phyloP scores from a whole-genome alignment of 2,797 vertebrate genomes.

The Petrocephalus schoutedeni region DNA sequence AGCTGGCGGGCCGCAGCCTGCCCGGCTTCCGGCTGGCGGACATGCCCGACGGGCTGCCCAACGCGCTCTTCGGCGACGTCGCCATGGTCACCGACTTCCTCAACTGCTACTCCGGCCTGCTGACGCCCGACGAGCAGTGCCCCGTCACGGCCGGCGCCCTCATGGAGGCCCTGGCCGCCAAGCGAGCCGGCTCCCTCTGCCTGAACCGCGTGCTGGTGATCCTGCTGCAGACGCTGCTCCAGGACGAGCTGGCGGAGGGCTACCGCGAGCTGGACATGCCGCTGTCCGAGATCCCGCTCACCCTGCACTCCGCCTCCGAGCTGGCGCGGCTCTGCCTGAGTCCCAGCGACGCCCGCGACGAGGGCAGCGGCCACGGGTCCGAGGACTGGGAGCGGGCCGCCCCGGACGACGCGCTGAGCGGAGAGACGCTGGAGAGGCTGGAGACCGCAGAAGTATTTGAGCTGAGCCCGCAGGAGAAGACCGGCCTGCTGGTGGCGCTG shows the following conservation, averaged over 20 bases:
- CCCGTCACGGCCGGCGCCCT: conserved; percentile 81
- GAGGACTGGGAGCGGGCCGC: conserved; percentile 52
- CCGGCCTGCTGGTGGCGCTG: conserved; percentile 78
- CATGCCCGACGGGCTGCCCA: conserved; percentile 91
- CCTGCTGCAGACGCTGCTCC: conserved; percentile 87
- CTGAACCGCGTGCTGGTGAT: conserved; percentile 87
- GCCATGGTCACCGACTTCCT: conserved; percentile 94
- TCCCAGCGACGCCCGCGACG: conserved; percentile 75
- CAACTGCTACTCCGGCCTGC: conserved; percentile 80
- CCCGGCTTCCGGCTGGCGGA: conserved; percentile 84
- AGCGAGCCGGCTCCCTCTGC: conserved; percentile 88
- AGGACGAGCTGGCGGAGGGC: conserved; percentile 93
- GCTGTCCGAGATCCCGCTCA: conserved; percentile 91
- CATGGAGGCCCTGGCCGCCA: conserved; percentile 85
- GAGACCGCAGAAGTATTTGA: conserved; percentile 91
- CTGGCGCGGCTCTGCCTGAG: conserved; percentile 87
- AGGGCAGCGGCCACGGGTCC: conserved; percentile 70
- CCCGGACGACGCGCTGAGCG: conserved; percentile 83
- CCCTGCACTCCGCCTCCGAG: conserved; percentile 88
- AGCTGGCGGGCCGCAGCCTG: conserved; percentile 70
- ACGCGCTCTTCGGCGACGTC: conserved; percentile 86
- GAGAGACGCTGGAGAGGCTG: conserved; percentile 86
- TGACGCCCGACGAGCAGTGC: conserved; percentile 89
- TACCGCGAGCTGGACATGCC: conserved; percentile 92
- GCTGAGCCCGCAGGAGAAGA: conserved; percentile 81